A percentile compares a stretch with the other conserved stretches of the same genome.
These are phyloP conservation scores for Flabesymbios commensalis DNA, from an alignment of 2,888 invertebrate species.

Conservation along the genomic window DNA sequence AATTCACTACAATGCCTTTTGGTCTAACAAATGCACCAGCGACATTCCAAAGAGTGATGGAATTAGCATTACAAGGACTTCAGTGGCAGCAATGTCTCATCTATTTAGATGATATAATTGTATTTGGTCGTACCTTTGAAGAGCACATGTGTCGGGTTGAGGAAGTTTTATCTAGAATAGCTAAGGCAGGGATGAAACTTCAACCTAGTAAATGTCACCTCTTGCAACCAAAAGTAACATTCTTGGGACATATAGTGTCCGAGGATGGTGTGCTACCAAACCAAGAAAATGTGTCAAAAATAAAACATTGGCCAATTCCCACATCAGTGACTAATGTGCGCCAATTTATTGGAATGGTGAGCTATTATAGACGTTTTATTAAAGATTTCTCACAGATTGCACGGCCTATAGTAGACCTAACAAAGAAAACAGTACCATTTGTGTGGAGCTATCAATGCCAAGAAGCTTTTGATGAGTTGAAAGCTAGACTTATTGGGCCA, in stretches of 20 bases:
- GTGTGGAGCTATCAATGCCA: constrained; percentile 21
- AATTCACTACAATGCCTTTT: constrained; percentile 4
- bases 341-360: constrained; percentile 29
- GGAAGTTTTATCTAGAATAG: constrained; percentile 24
- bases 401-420: constrained; percentile 20
- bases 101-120: constrained; percentile 14
- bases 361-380: constrained; percentile 29
- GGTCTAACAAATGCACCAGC: neutral
- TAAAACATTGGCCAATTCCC: constrained; percentile 3
- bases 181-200: constrained; percentile 11
- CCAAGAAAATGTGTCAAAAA: neutral
- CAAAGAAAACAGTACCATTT: constrained; percentile 9
- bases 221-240: constrained; percentile 17
- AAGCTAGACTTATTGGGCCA: constrained; percentile 4
- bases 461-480: constrained; percentile 12
- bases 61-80: constrained; percentile 4
- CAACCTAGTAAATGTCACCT: constrained; percentile 27
- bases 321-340: constrained; percentile 18
- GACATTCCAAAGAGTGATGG: neutral
- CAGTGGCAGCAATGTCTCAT: neutral
- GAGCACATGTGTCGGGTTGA: constrained; percentile 30
- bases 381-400: constrained; percentile 24
- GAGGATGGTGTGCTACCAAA: neutral
- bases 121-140: neutral
- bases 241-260: constrained; percentile 23